Evolutionary conservation across 2,888 invertebrate genomes (phyloP).

Genomic region (Dynastes hyllus): DNA sequence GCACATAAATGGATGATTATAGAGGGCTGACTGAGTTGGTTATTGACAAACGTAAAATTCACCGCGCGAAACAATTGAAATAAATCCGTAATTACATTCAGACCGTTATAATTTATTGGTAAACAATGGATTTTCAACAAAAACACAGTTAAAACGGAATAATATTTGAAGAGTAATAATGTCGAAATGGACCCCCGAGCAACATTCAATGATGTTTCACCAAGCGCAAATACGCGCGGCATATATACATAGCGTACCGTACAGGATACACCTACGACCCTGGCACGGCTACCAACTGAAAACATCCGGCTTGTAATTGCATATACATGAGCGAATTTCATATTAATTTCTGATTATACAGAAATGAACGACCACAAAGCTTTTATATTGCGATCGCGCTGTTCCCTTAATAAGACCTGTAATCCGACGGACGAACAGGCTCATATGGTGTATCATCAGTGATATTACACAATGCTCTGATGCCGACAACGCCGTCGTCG

Average conservation of each 20-base stretch:
- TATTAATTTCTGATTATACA: conserved; percentile 73
- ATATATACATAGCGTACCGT: conserved; percentile 12
- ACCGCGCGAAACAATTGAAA: conserved; percentile 20
- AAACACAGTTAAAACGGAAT: conserved; percentile 51
- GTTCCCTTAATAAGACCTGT: conserved; percentile 71
- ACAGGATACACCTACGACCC: conserved; percentile 38
- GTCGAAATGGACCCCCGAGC: conserved; percentile 54
- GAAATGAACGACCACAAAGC: conserved; percentile 72
- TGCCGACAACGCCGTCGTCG: conserved; percentile 55
- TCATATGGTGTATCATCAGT: conserved; percentile 67
- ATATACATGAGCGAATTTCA: conserved; percentile 73
- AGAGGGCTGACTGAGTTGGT: not conserved
- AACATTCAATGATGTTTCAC: conserved; percentile 63
- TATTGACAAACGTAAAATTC: conserved; percentile 19
- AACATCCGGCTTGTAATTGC: conserved; percentile 67
- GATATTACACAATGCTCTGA: conserved; percentile 63
- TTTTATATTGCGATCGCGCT: conserved; percentile 70
- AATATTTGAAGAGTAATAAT: conserved; percentile 56
- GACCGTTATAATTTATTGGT: conserved; percentile 50
- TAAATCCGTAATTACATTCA: conserved; percentile 49
- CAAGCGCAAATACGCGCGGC: conserved; percentile 22
- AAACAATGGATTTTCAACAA: conserved; percentile 50
- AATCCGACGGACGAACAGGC: conserved; percentile 64
- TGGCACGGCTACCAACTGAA: conserved; percentile 43
- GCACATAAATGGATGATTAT: no score